Percentiles rank a stretch among this genome's conserved stretches.
These are phyloP conservation scores for Yponomeuta cagnagella DNA, from an alignment of 2,888 invertebrate genomes.

Conservation along the genomic window DNA sequence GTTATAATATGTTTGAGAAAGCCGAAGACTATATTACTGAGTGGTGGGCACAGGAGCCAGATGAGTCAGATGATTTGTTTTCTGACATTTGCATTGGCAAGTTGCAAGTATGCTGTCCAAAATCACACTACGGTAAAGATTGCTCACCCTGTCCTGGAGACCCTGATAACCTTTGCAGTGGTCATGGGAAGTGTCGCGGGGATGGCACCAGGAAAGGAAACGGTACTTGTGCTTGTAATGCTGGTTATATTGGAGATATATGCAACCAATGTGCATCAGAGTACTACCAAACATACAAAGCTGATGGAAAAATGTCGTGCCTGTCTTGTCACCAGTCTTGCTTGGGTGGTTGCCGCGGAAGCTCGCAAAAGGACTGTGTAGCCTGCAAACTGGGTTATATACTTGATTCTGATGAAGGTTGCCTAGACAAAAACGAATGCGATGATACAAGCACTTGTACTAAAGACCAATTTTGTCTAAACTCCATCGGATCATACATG, in stretches of 20 bases:
- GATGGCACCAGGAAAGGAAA: constrained; percentile 95
- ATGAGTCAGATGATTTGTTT: constrained; percentile 50
- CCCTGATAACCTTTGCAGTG: constrained; percentile 84
- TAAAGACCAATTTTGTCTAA: constrained; percentile 89
- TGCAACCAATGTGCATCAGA: constrained; percentile 88
- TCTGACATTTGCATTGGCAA: constrained; percentile 87
- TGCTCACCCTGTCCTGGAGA: constrained; percentile 88
- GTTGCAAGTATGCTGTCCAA: constrained; percentile 88
- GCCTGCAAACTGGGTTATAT: constrained; percentile 82
- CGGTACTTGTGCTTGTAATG: constrained; percentile 91
- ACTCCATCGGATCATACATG: constrained; percentile 87
- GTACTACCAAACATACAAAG: constrained; percentile 84
- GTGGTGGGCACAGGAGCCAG: constrained; percentile 86
- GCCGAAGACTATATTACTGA: constrained; percentile 88
- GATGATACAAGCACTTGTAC: constrained; percentile 71
- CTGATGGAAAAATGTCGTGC: constrained; percentile 84
- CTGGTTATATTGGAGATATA: constrained; percentile 84
- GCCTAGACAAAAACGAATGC: constrained; percentile 92
- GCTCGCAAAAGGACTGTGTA: constrained; percentile 80
- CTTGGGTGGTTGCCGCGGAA: constrained; percentile 82
- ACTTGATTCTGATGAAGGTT: constrained; percentile 83
- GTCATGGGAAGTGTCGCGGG: constrained; percentile 88
- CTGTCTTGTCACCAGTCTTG: constrained; percentile 88
- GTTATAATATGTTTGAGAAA: constrained; percentile 89
- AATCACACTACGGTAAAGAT: constrained; percentile 86